These are phyloP conservation scores for Aldabrachelys gigantea DNA, from an alignment of 2,113 vertebrate species.

Conservation along the genomic window DNA sequence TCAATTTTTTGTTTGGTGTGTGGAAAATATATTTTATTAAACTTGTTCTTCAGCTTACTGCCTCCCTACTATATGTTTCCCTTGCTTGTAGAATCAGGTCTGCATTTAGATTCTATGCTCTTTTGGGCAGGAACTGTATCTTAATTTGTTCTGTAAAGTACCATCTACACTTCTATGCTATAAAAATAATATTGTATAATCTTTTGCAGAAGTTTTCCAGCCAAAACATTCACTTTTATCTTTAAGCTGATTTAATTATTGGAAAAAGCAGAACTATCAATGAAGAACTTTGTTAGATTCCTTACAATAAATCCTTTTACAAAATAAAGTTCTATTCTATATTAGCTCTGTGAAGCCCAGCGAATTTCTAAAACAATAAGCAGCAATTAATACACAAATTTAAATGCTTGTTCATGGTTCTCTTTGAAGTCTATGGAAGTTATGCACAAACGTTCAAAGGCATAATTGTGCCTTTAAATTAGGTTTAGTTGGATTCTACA, in stretches of 20 bases:
- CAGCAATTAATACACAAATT: not conserved
- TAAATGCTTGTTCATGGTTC: conserved; percentile 17
- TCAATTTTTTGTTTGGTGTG: not conserved
- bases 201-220: not conserved
- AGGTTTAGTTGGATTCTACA: not conserved
- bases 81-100: not conserved
- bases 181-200: not conserved
- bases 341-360: conserved; percentile 10
- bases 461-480: not conserved
- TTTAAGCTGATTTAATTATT: not conserved
- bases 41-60: not conserved
- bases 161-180: not conserved
- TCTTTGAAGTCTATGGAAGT: not conserved
- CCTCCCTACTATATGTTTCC: not conserved
- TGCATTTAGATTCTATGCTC: not conserved
- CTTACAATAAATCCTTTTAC: conserved; percentile 21
- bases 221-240: not conserved
- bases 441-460: not conserved
- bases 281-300: conserved; percentile 12
- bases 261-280: too few species aligned
- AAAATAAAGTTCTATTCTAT: not conserved
- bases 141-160: not conserved
- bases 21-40: not conserved
- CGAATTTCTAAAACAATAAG: not conserved
- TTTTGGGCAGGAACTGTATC: not conserved